Percentiles rank a stretch among this genome's conserved stretches.
phyloP scores from a whole-genome alignment of 2,797 vertebrate genomes.

The Spinus olivaceus region DNA sequence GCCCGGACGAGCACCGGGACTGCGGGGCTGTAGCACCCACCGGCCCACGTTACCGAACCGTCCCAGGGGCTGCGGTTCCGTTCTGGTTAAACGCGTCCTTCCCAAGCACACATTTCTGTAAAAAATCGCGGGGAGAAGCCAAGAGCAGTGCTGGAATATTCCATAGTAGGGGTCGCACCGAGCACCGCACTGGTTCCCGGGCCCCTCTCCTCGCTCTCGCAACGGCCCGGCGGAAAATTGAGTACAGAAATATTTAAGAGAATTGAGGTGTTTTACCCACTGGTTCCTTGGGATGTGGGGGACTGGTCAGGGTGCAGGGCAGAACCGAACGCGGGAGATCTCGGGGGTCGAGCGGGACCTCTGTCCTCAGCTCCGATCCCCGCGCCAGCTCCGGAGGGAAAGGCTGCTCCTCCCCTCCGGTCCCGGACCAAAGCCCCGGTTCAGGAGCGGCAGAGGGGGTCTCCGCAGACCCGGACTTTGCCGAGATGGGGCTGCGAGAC shows the following conservation, averaged over 20 bases:
- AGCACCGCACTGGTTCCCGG: not conserved
- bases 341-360: not conserved
- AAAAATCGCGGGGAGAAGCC: not conserved
- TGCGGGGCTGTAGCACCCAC: not conserved
- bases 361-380: not conserved
- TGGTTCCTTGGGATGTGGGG: not conserved
- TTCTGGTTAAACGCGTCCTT: not conserved
- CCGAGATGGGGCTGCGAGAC: not conserved
- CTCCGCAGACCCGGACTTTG: not conserved
- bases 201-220: not conserved
- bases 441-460: not conserved
- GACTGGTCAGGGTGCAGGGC: too few relatives aligned
- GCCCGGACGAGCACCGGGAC: not conserved
- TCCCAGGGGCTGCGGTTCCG: not conserved
- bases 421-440: not conserved
- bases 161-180: rapidly evolving
- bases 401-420: not conserved
- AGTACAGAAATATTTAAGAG: not conserved
- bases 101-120: not conserved
- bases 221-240: not conserved
- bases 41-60: not conserved
- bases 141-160: not conserved
- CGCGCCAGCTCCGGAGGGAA: not conserved
- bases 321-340: not conserved
- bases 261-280: not conserved